phyloP scores from a whole-genome alignment of 2,888 invertebrate species.

The Dolichopus griseipennis region DNA sequence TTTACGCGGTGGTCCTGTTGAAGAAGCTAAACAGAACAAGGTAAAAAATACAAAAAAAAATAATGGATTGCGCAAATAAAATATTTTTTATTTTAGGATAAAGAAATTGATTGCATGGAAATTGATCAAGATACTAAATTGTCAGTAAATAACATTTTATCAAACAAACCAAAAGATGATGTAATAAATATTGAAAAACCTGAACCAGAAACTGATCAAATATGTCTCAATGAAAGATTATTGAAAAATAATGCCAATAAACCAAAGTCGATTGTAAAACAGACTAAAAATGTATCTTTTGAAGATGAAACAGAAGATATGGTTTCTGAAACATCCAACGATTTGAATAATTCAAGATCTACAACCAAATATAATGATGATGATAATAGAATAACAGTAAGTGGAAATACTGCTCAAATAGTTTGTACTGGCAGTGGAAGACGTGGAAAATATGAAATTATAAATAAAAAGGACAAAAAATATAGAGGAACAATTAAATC shows the following conservation, averaged over 20 bases:
- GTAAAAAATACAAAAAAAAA: not conserved
- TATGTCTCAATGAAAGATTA: not conserved
- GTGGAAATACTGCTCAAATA: not conserved
- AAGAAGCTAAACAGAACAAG: not conserved
- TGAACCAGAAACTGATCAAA: not conserved
- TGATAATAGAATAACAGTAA: not conserved
- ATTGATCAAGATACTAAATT: conserved; percentile 1
- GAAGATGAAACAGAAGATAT: conserved; percentile 9
- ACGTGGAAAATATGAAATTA: conserved; percentile 3
- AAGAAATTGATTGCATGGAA: conserved; percentile 5
- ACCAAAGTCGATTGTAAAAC: not conserved
- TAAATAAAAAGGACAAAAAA: conserved; percentile 8
- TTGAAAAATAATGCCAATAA: not conserved
- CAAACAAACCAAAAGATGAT: not conserved
- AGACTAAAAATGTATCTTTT: conserved; percentile 9
- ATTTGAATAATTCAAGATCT: not conserved
- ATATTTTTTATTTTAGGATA: not conserved
- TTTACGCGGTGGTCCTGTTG: conserved; percentile 24
- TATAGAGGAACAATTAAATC: conserved; percentile 10
- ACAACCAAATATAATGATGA: not conserved
- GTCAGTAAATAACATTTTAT: not conserved
- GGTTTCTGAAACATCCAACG: not conserved
- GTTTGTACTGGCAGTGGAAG: not conserved
- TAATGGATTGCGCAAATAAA: not conserved
- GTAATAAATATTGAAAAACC: not conserved